phyloP scores from a whole-genome alignment of 23 tunicate species.

The Oikopleura vanhoeffeni region DNA sequence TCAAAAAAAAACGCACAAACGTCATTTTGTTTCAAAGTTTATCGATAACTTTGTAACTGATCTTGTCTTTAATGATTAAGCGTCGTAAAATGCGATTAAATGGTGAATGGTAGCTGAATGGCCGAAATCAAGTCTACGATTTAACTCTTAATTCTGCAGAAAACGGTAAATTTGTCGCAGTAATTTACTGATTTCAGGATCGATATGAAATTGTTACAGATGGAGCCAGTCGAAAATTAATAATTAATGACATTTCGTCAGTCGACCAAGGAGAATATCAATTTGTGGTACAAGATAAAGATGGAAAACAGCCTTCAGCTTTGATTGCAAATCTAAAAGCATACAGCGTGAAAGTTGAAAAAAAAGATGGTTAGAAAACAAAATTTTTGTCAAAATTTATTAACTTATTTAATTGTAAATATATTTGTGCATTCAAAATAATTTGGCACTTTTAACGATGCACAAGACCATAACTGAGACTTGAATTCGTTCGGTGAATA shows the following conservation, averaged over 20 bases:
- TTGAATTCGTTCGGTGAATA: too few relatives aligned
- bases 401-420: background rate
- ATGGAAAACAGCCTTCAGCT: conserved; percentile 31
- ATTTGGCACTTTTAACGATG: background rate
- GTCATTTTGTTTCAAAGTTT: too few relatives aligned
- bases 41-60: too few relatives aligned
- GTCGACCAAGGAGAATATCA: conserved; percentile 76
- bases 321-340: conserved; percentile 74
- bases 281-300: conserved; percentile 33
- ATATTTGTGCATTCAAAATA: background rate
- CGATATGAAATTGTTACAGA: background rate
- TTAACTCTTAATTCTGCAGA: too few relatives aligned
- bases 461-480: too few relatives aligned
- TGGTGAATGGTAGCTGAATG: too few relatives aligned
- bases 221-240: conserved; percentile 47
- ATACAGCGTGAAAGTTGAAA: conserved; percentile 61
- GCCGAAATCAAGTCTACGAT: too few relatives aligned
- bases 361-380: conserved; percentile 27
- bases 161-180: background rate
- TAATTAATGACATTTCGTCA: conserved; percentile 40
- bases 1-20: too few relatives aligned
- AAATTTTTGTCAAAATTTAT: background rate
- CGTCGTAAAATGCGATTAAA: too few relatives aligned
- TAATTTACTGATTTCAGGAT: conserved; percentile 23
- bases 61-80: too few relatives aligned